A percentile compares a stretch with the other conserved stretches of the same genome.
phyloP scores from a whole-genome alignment of 2,113 vertebrate genomes.

The Stictonetta naevosa region DNA sequence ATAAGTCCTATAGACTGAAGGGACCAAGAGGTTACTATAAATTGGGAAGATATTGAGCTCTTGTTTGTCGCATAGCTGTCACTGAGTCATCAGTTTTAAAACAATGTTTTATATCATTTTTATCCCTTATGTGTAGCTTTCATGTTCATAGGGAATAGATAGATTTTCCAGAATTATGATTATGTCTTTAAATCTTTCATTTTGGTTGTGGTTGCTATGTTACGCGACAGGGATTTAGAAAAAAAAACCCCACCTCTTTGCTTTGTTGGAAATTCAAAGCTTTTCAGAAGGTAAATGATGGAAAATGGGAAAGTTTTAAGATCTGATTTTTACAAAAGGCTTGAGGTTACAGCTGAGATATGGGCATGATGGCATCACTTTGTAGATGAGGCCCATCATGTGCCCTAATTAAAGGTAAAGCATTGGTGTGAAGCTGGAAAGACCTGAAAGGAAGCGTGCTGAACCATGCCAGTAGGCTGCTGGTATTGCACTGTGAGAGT shows the following conservation, averaged over 20 bases:
- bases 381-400: conserved; percentile 4
- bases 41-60: not conserved
- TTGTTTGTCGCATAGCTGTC: conserved; percentile 60
- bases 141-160: conserved; percentile 62
- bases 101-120: conserved; percentile 41
- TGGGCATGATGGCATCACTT: not conserved
- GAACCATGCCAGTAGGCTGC: not conserved
- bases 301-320: conserved; percentile 28
- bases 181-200: conserved; percentile 69
- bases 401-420: not conserved
- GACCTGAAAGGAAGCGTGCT: not conserved
- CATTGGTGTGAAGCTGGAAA: not conserved
- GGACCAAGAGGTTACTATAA: conserved; percentile 30
- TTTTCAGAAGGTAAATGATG: conserved; percentile 41
- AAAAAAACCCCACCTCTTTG: not conserved
- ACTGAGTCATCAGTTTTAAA: conserved; percentile 55
- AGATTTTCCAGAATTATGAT: conserved; percentile 70
- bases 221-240: conserved; percentile 37
- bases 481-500: not conserved
- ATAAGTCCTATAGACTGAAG: conserved; percentile 3
- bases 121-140: conserved; percentile 54
- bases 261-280: conserved; percentile 35
- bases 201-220: conserved; percentile 54
- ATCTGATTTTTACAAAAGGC: not conserved
- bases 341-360: not conserved